A percentile compares a stretch with the other conserved stretches of the same genome.
Conservation (phyloP, 2,797 vertebrate genomes). For the Jordanella pulchra region DNA sequence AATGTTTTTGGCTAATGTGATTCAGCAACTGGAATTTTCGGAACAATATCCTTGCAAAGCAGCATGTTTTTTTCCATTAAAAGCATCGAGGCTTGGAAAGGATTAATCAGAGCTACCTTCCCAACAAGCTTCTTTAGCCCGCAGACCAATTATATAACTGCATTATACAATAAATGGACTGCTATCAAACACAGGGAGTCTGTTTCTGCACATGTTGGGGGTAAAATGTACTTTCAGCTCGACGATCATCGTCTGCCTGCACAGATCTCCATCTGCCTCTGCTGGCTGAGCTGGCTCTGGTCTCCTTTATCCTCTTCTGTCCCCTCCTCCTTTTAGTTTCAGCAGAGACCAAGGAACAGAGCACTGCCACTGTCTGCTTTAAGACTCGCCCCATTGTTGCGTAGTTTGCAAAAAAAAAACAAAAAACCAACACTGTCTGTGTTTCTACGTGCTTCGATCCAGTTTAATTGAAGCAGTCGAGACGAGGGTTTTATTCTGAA, state of each 20-base stretch:
- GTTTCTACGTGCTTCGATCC: background rate
- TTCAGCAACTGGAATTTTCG: background rate
- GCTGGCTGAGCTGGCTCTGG: conserved; percentile 7
- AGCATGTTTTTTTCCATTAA: conserved; percentile 19
- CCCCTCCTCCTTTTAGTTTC: conserved; percentile 29
- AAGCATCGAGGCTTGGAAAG: conserved; percentile 27
- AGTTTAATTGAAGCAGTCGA: conserved; percentile 10
- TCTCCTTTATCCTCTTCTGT: conserved; percentile 23
- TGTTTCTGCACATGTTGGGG: background rate
- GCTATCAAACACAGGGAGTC: background rate
- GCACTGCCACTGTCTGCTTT: conserved; percentile 11
- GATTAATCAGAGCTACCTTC: conserved; percentile 56
- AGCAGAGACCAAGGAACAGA: background rate
- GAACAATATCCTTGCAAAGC: background rate
- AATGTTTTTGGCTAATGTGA: background rate
- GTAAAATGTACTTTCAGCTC: background rate
- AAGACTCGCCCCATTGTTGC: conserved; percentile 56
- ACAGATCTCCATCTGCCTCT: conserved; percentile 15
- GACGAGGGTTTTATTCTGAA: conserved; percentile 6
- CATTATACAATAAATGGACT: conserved; percentile 55
- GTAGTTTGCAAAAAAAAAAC: conserved; percentile 18
- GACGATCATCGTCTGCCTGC: background rate
- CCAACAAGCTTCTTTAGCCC: conserved; percentile 28
- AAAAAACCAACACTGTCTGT: background rate
- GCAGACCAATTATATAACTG: conserved; percentile 63